A percentile compares a stretch with the other conserved stretches of the same genome.
phyloP scores from a whole-genome alignment of 2,113 vertebrate species.

The Megaceryle torquata region DNA sequence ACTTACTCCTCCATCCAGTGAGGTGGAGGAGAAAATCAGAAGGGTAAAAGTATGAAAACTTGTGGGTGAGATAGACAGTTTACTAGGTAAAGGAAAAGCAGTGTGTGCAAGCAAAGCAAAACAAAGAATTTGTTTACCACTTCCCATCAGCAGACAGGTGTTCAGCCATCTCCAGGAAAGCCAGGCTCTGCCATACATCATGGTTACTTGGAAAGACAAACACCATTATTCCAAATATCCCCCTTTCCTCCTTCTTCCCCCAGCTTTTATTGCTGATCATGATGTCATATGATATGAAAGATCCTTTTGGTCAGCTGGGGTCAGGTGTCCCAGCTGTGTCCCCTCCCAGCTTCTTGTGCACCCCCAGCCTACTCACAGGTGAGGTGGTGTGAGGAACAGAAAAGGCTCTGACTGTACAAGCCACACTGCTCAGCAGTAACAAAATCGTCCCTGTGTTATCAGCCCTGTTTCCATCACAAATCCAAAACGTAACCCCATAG shows the following conservation, averaged over 20 bases:
- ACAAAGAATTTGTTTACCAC: background rate
- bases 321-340: background rate
- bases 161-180: background rate
- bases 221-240: background rate
- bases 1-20: background rate
- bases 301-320: background rate
- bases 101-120: background rate
- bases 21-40: background rate
- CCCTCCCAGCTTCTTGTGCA: background rate
- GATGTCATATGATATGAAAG: accelerated
- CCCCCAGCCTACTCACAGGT: background rate
- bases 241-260: background rate
- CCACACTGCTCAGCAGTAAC: background rate
- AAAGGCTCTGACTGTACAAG: background rate
- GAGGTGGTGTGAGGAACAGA: background rate
- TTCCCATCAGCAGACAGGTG: background rate
- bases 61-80: background rate
- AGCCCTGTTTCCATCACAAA: background rate
- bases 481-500: background rate
- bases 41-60: background rate
- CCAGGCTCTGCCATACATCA: accelerated
- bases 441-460: background rate
- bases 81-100: background rate
- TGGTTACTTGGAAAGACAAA: background rate
- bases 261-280: background rate